These are phyloP conservation scores for Agriotes lineatus DNA, from an alignment of 2,888 invertebrate genomes.

Conservation along the genomic window DNA sequence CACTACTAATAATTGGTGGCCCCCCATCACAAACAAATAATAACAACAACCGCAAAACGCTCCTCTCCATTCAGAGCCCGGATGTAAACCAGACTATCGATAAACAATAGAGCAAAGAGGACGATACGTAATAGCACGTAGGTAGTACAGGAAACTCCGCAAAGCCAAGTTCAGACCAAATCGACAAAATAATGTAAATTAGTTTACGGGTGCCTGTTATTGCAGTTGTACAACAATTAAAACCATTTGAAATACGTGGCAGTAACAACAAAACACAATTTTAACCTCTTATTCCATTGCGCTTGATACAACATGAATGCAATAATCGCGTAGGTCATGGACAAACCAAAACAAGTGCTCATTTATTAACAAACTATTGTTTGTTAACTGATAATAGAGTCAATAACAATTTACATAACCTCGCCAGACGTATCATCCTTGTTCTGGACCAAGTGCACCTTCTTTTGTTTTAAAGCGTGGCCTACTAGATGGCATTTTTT, in stretches of 20 bases:
- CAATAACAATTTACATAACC: conserved; percentile 15
- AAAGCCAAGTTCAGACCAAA: not conserved
- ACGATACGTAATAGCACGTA: not conserved
- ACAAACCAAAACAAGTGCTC: conserved; percentile 11
- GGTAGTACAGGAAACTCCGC: not conserved
- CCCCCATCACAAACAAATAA: not conserved
- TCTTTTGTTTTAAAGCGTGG: no score
- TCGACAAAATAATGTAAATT: no score
- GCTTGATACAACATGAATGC: no score
- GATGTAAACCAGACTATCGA: conserved; percentile 43
- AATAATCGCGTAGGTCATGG: conserved; percentile 8
- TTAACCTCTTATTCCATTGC: no score
- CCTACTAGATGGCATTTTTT: not conserved
- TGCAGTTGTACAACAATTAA: no score
- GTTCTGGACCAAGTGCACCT: not conserved
- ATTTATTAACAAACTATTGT: not conserved
- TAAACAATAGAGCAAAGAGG: conserved; percentile 34
- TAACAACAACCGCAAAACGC: conserved; percentile 18
- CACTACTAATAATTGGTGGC: not conserved
- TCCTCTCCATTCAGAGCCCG: conserved; percentile 14
- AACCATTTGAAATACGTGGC: no score
- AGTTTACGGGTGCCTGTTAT: no score
- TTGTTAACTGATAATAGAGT: no score
- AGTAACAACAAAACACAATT: no score
- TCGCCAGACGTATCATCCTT: not conserved